phyloP scores from a whole-genome alignment of 2,888 invertebrate genomes.

The Drosophila macrospina region DNA sequence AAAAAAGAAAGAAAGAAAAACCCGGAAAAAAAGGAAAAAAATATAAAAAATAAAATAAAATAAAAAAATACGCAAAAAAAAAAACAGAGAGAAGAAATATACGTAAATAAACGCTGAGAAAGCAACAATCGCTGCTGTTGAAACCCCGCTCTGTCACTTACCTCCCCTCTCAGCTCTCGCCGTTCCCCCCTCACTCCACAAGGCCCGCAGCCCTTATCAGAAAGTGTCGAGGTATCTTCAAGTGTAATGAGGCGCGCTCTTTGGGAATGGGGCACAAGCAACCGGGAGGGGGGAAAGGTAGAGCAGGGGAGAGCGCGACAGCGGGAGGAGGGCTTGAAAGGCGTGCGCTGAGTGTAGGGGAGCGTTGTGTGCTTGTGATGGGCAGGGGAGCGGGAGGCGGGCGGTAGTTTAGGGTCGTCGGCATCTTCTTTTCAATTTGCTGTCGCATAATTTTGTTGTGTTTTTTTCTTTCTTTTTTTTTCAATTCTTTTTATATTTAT shows the following conservation, averaged over 20 bases:
- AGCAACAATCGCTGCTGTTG: slow-evolving; percentile 49
- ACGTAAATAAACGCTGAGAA: slow-evolving; percentile 40
- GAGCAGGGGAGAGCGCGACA: background rate
- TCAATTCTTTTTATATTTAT: slow-evolving; percentile 7
- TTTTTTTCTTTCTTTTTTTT: slow-evolving; percentile 33
- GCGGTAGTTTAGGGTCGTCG: slow-evolving; percentile 40
- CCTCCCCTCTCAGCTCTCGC: background rate
- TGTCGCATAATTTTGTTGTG: slow-evolving; percentile 43
- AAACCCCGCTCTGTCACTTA: background rate
- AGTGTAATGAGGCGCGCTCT: slow-evolving; percentile 62
- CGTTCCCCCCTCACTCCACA: background rate
- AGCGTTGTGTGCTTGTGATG: fast-evolving
- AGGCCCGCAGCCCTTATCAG: slow-evolving; percentile 45
- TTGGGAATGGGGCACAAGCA: slow-evolving; percentile 27
- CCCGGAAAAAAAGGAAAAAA: too few relatives aligned
- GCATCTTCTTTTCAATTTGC: slow-evolving; percentile 66
- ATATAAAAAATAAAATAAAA: slow-evolving; percentile 2
- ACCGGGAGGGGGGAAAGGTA: slow-evolving; percentile 1
- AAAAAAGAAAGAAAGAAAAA: background rate
- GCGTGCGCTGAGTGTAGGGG: background rate
- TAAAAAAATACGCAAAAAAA: background rate
- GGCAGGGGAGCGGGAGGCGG: background rate
- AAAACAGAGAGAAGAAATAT: background rate
- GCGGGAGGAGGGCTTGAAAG: too few relatives aligned
- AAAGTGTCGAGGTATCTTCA: slow-evolving; percentile 45